Percentiles rank a stretch among this genome's conserved stretches.
These are phyloP conservation scores for Tipula confusa DNA, from an alignment of 2,888 invertebrate species.

Conservation along the genomic window DNA sequence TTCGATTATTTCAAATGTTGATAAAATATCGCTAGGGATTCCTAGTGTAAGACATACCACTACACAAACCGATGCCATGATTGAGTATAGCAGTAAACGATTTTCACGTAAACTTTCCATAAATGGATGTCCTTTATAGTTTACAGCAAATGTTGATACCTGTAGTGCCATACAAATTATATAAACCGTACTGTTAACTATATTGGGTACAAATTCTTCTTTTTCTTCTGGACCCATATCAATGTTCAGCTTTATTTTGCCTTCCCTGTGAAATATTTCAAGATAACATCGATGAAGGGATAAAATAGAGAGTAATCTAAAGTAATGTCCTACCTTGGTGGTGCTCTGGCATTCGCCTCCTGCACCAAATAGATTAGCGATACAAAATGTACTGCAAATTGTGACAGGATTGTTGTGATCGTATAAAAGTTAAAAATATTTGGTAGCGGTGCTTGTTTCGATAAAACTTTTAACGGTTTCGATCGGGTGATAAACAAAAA, in stretches of 20 bases:
- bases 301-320: conserved; percentile 34
- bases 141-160: conserved; percentile 97
- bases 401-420: conserved; percentile 86
- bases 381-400: conserved; percentile 92
- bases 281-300: too few relatives aligned
- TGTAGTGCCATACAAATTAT: conserved; percentile 97
- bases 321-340: conserved; percentile 57
- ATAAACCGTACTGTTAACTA: conserved; percentile 97
- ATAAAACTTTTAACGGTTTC: conserved; percentile 90
- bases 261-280: conserved; percentile 52
- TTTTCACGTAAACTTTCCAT: conserved; percentile 96
- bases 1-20: conserved; percentile 91
- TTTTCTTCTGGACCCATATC: conserved; percentile 63
- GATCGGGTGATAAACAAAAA: conserved; percentile 98
- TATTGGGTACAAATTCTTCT: conserved; percentile 85
- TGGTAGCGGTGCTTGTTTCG: conserved; percentile 90
- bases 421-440: conserved; percentile 99
- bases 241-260: conserved; percentile 57
- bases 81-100: conserved; percentile 85
- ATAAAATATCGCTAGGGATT: conserved; percentile 75
- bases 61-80: conserved; percentile 74
- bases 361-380: conserved; percentile 85
- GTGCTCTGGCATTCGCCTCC: conserved; percentile 68
- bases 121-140: conserved; percentile 97
- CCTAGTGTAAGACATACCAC: conserved; percentile 84